Conservation (phyloP, 1,140 invertebrate species). For the Laupala kohalensis region DNA sequence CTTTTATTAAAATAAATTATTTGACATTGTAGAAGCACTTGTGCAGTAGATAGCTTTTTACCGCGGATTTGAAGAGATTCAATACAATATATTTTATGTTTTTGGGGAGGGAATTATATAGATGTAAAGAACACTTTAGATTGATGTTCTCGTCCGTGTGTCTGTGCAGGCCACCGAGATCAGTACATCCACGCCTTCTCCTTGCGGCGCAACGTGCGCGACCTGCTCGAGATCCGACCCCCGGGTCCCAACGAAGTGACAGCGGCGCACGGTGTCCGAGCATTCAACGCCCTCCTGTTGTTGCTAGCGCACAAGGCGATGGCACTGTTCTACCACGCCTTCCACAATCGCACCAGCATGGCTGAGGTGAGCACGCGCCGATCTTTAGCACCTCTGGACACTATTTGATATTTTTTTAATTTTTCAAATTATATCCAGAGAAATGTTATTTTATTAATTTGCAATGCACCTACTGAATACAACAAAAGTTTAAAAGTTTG, state of each 20-base stretch:
- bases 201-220: slow-evolving; percentile 39
- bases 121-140: neutral
- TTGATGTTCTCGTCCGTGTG: too few relatives aligned
- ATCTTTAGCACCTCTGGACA: too few relatives aligned
- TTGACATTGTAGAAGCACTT: too few relatives aligned
- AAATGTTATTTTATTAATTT: neutral
- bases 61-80: too few relatives aligned
- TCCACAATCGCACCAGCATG: slow-evolving; percentile 51
- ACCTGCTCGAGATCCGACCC: slow-evolving; percentile 35
- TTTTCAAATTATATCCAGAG: neutral
- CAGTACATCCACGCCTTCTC: slow-evolving; percentile 47
- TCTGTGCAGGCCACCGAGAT: neutral
- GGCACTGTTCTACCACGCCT: slow-evolving; percentile 56
- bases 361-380: slow-evolving; percentile 36
- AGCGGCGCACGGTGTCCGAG: slow-evolving; percentile 51
- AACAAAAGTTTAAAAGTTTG: too few relatives aligned
- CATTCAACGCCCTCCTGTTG: slow-evolving; percentile 49
- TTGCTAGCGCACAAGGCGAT: slow-evolving; percentile 57
- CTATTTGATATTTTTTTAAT: too few relatives aligned
- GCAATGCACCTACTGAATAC: neutral
- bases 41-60: too few relatives aligned
- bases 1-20: too few relatives aligned
- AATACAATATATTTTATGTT: too few relatives aligned
- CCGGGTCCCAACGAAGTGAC: slow-evolving; percentile 41
- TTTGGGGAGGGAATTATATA: too few relatives aligned